Percentiles rank a stretch among this genome's conserved stretches.
These are phyloP conservation scores for Hydrophis major DNA, from an alignment of 2,797 vertebrate species.

Conservation along the genomic window DNA sequence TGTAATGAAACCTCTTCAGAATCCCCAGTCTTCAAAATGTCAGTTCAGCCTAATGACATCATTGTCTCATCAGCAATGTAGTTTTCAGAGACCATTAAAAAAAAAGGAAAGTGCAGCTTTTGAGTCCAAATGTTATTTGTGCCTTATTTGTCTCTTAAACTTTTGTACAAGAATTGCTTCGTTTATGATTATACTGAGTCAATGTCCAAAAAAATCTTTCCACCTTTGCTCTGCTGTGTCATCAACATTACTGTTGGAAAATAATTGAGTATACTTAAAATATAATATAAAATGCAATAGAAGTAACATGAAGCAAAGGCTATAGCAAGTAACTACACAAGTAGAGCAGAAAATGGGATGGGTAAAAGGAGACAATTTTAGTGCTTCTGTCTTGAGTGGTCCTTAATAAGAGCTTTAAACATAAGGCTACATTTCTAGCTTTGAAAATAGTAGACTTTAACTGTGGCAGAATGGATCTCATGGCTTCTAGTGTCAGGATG, in stretches of 20 bases:
- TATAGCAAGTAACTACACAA: background rate
- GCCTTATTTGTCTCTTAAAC: background rate
- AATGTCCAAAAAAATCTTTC: background rate
- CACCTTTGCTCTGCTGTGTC: background rate
- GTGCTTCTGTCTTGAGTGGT: background rate
- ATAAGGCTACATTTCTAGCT: background rate
- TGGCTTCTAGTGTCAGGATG: background rate
- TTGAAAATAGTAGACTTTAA: background rate
- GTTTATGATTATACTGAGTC: background rate
- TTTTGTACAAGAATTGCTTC: background rate
- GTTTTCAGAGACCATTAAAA: background rate
- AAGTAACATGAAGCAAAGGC: background rate
- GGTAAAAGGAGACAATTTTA: background rate
- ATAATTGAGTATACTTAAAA: background rate
- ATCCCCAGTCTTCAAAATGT: background rate
- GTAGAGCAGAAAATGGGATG: background rate
- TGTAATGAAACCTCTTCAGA: background rate
- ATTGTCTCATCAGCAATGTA: background rate
- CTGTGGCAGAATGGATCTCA: background rate
- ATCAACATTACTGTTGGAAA: background rate
- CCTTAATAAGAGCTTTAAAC: background rate
- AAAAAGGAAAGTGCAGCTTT: background rate
- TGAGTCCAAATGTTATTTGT: background rate
- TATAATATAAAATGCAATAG: background rate
- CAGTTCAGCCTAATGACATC: background rate